These are phyloP conservation scores for Coecobrya sp. DNA, from an alignment of 2,888 invertebrate genomes.

Conservation along the genomic window DNA sequence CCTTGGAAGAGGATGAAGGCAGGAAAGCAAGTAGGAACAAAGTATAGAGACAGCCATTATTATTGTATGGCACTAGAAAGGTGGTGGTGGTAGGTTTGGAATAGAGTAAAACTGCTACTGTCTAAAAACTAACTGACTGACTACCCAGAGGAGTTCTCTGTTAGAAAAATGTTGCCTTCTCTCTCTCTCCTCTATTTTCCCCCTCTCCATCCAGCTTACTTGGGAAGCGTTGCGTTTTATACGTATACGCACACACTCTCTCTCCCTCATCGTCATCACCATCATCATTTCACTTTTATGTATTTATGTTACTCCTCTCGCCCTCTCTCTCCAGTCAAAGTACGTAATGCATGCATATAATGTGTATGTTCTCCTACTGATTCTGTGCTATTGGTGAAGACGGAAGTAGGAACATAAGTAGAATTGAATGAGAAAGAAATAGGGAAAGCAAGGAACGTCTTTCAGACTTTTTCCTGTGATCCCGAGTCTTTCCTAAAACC, in stretches of 20 bases:
- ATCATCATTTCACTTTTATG: slow-evolving; percentile 30
- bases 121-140: slow-evolving; percentile 32
- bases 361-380: no score
- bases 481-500: slow-evolving; percentile 71
- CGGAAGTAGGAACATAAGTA: slow-evolving; percentile 64
- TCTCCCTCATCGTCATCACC: background rate
- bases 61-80: slow-evolving; percentile 14
- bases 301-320: background rate
- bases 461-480: slow-evolving; percentile 39
- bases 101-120: slow-evolving; percentile 22
- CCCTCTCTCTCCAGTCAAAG: background rate
- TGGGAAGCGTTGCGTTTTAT: slow-evolving; percentile 39
- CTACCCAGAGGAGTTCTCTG: slow-evolving; percentile 37
- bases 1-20: slow-evolving; percentile 46
- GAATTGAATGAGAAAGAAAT: slow-evolving; percentile 66
- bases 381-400: slow-evolving; percentile 40
- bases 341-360: no score
- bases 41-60: slow-evolving; percentile 29
- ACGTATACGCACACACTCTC: slow-evolving; percentile 24
- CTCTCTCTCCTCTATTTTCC: background rate
- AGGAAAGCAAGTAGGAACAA: slow-evolving; percentile 57
- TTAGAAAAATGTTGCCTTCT: slow-evolving; percentile 36
- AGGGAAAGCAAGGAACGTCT: slow-evolving; percentile 61
- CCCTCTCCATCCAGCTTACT: slow-evolving; percentile 19
- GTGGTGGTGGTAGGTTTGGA: slow-evolving; percentile 35